These are phyloP conservation scores for Equus quagga DNA, from an alignment of 2,113 vertebrate genomes.

Conservation along the genomic window DNA sequence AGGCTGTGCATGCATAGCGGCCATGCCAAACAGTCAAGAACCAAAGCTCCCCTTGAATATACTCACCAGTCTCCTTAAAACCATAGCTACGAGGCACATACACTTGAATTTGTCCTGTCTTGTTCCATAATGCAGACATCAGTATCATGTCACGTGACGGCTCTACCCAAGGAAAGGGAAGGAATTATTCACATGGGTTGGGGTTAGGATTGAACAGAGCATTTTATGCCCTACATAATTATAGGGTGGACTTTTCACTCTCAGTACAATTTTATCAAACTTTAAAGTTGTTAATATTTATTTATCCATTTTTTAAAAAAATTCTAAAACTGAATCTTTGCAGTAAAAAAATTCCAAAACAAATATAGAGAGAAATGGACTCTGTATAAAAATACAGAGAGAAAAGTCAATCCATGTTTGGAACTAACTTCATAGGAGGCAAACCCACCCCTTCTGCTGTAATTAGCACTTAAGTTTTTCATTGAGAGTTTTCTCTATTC, in stretches of 20 bases:
- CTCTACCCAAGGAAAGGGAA: background rate
- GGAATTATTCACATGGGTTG: fast-evolving
- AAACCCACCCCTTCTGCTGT: background rate
- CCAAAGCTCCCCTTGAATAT: fast-evolving
- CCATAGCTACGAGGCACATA: fast-evolving
- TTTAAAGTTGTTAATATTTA: background rate
- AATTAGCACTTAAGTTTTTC: background rate
- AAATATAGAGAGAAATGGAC: background rate
- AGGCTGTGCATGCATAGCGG: fast-evolving
- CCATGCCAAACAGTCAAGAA: fast-evolving
- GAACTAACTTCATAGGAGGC: background rate
- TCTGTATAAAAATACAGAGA: background rate
- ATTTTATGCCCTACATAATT: background rate
- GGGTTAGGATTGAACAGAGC: no score
- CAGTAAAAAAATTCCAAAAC: background rate
- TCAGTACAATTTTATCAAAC: background rate
- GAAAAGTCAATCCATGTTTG: background rate
- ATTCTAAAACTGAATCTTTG: background rate
- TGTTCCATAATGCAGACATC: fast-evolving
- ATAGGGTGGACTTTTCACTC: background rate
- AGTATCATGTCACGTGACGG: background rate
- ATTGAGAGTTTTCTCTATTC: background rate
- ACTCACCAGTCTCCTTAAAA: background rate
- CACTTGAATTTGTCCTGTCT: fast-evolving
- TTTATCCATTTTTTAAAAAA: background rate